phyloP scores from a whole-genome alignment of 2,888 invertebrate genomes.

The Drosophila mayaguana region DNA sequence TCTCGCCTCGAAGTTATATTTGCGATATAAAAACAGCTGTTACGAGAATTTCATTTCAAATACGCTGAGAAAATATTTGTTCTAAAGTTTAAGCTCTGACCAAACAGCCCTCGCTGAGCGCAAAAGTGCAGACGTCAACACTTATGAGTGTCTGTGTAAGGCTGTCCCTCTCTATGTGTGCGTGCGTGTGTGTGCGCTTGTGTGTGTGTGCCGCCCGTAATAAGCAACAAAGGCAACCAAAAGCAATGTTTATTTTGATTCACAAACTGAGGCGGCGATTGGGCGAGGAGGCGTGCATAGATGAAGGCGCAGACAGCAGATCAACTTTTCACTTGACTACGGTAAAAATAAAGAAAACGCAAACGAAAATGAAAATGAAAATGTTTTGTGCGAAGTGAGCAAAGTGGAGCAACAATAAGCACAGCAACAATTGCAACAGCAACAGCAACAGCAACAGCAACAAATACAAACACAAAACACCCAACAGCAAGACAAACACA shows the following conservation, averaged over 20 bases:
- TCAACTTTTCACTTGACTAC: slow-evolving; percentile 67
- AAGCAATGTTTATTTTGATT: slow-evolving; percentile 77
- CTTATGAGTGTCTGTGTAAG: slow-evolving; percentile 21
- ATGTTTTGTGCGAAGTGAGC: slow-evolving; percentile 41
- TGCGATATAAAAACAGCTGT: not conserved
- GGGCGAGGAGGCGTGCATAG: slow-evolving; percentile 10
- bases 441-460: slow-evolving; percentile 43
- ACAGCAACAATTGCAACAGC: slow-evolving; percentile 28
- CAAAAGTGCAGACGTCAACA: slow-evolving; percentile 75
- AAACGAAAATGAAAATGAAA: slow-evolving; percentile 29
- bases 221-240: slow-evolving; percentile 68
- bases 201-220: slow-evolving; percentile 43
- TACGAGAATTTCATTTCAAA: not conserved
- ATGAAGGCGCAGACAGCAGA: slow-evolving; percentile 41
- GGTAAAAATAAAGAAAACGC: slow-evolving; percentile 25
- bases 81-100: slow-evolving; percentile 6
- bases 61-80: slow-evolving; percentile 7
- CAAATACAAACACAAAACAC: slow-evolving; percentile 41
- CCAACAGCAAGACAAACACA: slow-evolving; percentile 38
- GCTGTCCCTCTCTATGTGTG: slow-evolving; percentile 15
- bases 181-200: not conserved
- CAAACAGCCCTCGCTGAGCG: slow-evolving; percentile 36
- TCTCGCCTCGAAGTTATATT: not conserved
- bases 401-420: slow-evolving; percentile 3
- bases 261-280: slow-evolving; percentile 54